phyloP scores from a whole-genome alignment of 1,140 invertebrate species.

The Goniozus legneri region DNA sequence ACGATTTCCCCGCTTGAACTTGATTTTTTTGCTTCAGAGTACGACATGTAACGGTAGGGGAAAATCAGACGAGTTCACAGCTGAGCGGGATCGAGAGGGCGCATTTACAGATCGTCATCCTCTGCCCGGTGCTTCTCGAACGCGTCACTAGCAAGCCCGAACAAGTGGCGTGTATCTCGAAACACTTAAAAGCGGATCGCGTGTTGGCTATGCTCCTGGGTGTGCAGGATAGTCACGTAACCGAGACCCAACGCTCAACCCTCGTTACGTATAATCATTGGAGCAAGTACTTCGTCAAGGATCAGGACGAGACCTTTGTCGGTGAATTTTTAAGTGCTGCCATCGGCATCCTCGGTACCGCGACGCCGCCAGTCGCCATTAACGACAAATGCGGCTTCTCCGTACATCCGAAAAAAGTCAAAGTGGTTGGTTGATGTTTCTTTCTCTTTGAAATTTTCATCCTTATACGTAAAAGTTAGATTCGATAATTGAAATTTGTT shows the following conservation, averaged over 20 bases:
- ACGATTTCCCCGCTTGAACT: neutral
- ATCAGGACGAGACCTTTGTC: slow-evolving; percentile 78
- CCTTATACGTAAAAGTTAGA: neutral
- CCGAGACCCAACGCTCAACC: slow-evolving; percentile 60
- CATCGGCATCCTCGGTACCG: slow-evolving; percentile 67
- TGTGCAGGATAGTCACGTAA: slow-evolving; percentile 63
- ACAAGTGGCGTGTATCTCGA: slow-evolving; percentile 57
- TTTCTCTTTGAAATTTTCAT: neutral
- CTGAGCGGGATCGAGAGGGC: slow-evolving; percentile 61
- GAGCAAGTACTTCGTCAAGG: slow-evolving; percentile 70
- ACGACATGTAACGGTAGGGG: slow-evolving; percentile 69
- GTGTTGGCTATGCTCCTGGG: slow-evolving; percentile 77
- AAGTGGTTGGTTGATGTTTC: slow-evolving; percentile 60
- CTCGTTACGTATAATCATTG: slow-evolving; percentile 71
- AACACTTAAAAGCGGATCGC: slow-evolving; percentile 65
- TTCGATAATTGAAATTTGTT: slow-evolving; percentile 11
- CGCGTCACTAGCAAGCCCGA: slow-evolving; percentile 57
- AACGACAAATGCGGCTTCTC: slow-evolving; percentile 68
- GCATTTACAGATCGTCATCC: slow-evolving; percentile 72
- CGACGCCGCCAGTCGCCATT: slow-evolving; percentile 52
- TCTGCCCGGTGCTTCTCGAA: slow-evolving; percentile 71
- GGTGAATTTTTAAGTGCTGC: slow-evolving; percentile 75
- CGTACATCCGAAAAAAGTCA: slow-evolving; percentile 75
- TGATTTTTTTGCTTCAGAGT: slow-evolving; percentile 57
- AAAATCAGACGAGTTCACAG: slow-evolving; percentile 58